Percentiles rank a stretch among this genome's conserved stretches.
Conservation (phyloP, 1,140 invertebrate genomes). For the Calephelis nemesis region DNA sequence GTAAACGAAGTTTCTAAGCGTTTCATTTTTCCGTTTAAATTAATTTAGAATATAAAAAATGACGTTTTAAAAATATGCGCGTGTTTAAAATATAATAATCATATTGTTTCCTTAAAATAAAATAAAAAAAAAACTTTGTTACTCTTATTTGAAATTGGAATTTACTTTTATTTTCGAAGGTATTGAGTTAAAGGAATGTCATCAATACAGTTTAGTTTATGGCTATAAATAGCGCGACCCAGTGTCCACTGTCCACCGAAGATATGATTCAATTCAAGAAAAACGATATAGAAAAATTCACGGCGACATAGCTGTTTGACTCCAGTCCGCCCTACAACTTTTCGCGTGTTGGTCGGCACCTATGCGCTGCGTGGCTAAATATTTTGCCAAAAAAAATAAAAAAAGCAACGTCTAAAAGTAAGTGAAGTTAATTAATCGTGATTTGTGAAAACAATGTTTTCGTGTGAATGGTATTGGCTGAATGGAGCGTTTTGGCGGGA, state of each 20-base stretch:
- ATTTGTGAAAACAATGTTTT: slow-evolving; percentile 59
- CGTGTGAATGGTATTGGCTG: slow-evolving; percentile 50
- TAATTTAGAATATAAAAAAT: too few relatives aligned
- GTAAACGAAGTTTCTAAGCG: too few relatives aligned
- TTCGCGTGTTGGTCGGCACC: slow-evolving; percentile 63
- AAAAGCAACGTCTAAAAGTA: slow-evolving; percentile 26
- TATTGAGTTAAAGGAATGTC: slow-evolving; percentile 21
- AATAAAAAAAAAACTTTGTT: neutral
- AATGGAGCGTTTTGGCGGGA: slow-evolving; percentile 63
- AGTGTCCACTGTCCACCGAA: slow-evolving; percentile 53
- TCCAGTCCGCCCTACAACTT: slow-evolving; percentile 66
- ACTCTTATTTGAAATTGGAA: neutral
- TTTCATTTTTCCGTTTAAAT: too few relatives aligned
- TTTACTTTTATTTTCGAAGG: neutral
- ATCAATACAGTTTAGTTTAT: slow-evolving; percentile 14
- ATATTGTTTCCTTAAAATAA: neutral
- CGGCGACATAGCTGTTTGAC: slow-evolving; percentile 46
- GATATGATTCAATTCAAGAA: slow-evolving; percentile 65
- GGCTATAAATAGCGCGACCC: slow-evolving; percentile 55
- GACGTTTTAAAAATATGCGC: too few relatives aligned
- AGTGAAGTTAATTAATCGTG: slow-evolving; percentile 30
- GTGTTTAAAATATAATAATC: too few relatives aligned
- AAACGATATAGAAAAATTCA: slow-evolving; percentile 63
- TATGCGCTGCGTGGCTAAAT: slow-evolving; percentile 38
- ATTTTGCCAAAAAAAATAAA: slow-evolving; percentile 26